Base-by-base conservation (phyloP, 2,797 vertebrate species). In the Crocodylus rhombifer region DNA sequence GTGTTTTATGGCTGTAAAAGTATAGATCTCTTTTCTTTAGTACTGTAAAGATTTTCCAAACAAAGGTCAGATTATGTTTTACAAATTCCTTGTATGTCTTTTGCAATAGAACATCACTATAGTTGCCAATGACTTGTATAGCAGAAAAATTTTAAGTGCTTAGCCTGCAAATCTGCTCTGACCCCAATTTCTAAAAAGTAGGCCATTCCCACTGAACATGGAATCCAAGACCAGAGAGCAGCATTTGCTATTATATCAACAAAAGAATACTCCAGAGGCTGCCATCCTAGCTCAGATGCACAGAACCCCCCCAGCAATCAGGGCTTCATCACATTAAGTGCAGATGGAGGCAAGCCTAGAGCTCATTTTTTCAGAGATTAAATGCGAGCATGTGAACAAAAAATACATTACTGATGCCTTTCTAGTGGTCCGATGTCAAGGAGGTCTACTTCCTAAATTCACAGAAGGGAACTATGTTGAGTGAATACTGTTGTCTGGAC, bases 121-220 rank as follows among this genome's bases (percentile, higher is more conserved):
- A 95, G 84, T 95, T 96, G 93, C 90, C 92, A 95, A 81, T 85
- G 87, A 97, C 95, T 97, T 97, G 95, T 95, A 96, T 94, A 96
- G 76, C 92, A 91, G 14, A 51, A 87, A 97, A 97, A 95, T 91
- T 96, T 89, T 91, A 97, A 97, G 93, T 85, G 97, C 90, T 96
- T 93, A 97, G 94, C 94, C 96, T 97, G 93, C 96, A 96, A 96
- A 58, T 95, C 88, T 96, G 95, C 89, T 97, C 95, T 94, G 82
- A 93, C 63, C 26, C 76, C 71, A 81, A 92, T 86, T 92, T 91
- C 2, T 65, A 76, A 95, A 82, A 91, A 93, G 61, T 80, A 94
- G 86, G 86, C 78, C 92, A 94, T 91, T 93, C 86, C 93, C 78
- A 94, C 0, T 86, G 81, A 91, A 94, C 11, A 86, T 60, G 30